phyloP scores from a whole-genome alignment of 2,797 vertebrate genomes.

The Lacerta bilineata region DNA sequence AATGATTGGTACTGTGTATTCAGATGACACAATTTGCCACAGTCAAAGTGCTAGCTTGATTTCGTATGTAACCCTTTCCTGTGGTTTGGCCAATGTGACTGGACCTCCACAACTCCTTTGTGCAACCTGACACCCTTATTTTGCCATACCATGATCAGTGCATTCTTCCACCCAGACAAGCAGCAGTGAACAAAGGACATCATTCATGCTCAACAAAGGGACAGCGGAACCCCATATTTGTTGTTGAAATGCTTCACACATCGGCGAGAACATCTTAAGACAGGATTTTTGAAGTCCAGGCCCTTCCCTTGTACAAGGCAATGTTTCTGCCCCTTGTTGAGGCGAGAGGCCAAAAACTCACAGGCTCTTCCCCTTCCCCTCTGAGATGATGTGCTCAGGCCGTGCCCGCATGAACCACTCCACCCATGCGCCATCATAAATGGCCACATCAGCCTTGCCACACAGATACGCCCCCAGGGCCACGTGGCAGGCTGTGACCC shows the following conservation, averaged over 20 bases:
- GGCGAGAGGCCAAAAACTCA: conserved; percentile 51
- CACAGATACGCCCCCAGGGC: conserved; percentile 90
- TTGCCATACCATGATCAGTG: conserved; percentile 27
- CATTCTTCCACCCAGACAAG: conserved; percentile 19
- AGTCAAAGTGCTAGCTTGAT: conserved; percentile 34
- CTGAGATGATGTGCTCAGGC: conserved; percentile 88
- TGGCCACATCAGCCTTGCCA: conserved; percentile 84
- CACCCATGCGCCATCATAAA: conserved; percentile 93
- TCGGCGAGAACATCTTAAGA: conserved; percentile 18
- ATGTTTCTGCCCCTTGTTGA: neutral
- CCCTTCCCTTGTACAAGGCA: conserved; percentile 62
- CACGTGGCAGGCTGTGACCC: conserved; percentile 92
- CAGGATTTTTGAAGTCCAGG: conserved; percentile 41
- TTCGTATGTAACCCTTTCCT: neutral
- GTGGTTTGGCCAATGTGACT: neutral
- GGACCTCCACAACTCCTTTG: neutral
- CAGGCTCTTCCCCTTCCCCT: conserved; percentile 81
- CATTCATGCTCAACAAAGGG: neutral
- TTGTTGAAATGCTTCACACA: conserved; percentile 36
- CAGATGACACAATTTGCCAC: neutral
- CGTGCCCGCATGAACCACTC: conserved; percentile 92
- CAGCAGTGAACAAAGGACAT: neutral
- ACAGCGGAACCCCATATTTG: neutral
- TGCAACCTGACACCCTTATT: conserved; percentile 25
- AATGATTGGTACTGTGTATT: neutral